These are phyloP conservation scores for Ceratosolen solmsi DNA, from an alignment of 1,140 invertebrate genomes.

Conservation along the genomic window DNA sequence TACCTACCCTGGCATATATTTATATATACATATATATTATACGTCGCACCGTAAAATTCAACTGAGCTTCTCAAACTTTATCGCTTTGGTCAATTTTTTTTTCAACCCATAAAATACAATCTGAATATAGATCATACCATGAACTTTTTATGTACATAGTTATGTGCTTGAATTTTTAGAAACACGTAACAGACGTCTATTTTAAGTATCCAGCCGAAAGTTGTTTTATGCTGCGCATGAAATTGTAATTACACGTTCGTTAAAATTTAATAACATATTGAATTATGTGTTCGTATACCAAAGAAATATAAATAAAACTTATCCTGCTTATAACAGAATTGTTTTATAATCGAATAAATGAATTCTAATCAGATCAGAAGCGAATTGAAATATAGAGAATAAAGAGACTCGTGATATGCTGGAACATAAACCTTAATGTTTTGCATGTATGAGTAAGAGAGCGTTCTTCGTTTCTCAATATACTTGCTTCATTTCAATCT, in stretches of 20 bases:
- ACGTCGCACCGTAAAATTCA: slow-evolving; percentile 6
- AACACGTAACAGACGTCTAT: slow-evolving; percentile 9
- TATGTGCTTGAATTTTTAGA: slow-evolving; percentile 4
- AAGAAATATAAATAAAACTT: too few relatives aligned
- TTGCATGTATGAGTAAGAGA: too few relatives aligned
- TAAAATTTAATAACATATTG: slow-evolving; percentile 1
- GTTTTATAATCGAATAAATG: too few relatives aligned
- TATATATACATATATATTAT: too few relatives aligned
- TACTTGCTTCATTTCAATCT: too few relatives aligned
- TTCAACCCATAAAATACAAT: slow-evolving; percentile 24
- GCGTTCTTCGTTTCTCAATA: too few relatives aligned
- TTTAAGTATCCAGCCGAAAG: background rate
- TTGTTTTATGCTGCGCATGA: background rate
- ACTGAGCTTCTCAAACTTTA: slow-evolving; percentile 6
- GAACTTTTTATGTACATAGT: background rate
- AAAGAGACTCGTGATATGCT: too few relatives aligned
- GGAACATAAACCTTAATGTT: too few relatives aligned
- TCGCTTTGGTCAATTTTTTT: slow-evolving; percentile 12
- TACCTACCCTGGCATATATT: background rate
- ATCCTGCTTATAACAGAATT: too few relatives aligned
- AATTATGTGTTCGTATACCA: too few relatives aligned
- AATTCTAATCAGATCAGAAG: too few relatives aligned
- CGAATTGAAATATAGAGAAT: too few relatives aligned
- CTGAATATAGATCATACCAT: slow-evolving; percentile 16
- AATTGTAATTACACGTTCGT: slow-evolving; percentile 5